These are phyloP conservation scores for Upupa epops DNA, from an alignment of 2,113 vertebrate genomes.

Conservation along the genomic window DNA sequence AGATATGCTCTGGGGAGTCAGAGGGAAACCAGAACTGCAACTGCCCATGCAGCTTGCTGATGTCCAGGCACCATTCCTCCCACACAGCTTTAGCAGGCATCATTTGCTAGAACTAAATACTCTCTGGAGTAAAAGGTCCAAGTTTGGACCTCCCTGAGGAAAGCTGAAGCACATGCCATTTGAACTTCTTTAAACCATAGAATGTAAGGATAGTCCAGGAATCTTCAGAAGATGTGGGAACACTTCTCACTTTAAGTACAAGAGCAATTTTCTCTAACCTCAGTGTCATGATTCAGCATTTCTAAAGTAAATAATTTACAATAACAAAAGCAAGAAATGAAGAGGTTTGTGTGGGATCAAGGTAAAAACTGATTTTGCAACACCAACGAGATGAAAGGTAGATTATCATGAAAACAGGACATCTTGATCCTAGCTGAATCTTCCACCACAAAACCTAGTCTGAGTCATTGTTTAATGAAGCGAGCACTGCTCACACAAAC, in stretches of 20 bases:
- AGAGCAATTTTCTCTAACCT: conserved; percentile 47
- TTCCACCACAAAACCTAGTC: conserved; percentile 55
- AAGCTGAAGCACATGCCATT: neutral
- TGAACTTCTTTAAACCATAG: conserved; percentile 31
- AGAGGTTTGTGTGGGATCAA: conserved; percentile 57
- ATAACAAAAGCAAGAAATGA: conserved; percentile 50
- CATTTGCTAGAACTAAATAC: neutral
- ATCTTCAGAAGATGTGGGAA: conserved; percentile 63
- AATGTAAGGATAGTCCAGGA: neutral
- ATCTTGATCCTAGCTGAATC: conserved; percentile 58
- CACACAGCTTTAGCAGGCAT: rapidly evolving
- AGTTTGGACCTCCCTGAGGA: neutral
- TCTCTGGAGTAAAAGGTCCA: neutral
- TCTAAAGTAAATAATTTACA: conserved; percentile 68
- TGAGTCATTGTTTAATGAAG: conserved; percentile 72
- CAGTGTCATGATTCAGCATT: conserved; percentile 64
- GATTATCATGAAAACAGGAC: conserved; percentile 60
- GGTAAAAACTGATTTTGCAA: conserved; percentile 59
- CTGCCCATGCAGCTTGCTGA: neutral
- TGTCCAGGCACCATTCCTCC: neutral
- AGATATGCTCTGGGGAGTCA: neutral
- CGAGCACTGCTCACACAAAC: conserved; percentile 38
- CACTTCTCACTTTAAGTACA: conserved; percentile 24
- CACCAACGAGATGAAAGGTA: conserved; percentile 44
- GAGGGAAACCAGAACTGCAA: neutral